Conservation (phyloP, 2,797 vertebrate genomes). For the Trichosurus vulpecula region DNA sequence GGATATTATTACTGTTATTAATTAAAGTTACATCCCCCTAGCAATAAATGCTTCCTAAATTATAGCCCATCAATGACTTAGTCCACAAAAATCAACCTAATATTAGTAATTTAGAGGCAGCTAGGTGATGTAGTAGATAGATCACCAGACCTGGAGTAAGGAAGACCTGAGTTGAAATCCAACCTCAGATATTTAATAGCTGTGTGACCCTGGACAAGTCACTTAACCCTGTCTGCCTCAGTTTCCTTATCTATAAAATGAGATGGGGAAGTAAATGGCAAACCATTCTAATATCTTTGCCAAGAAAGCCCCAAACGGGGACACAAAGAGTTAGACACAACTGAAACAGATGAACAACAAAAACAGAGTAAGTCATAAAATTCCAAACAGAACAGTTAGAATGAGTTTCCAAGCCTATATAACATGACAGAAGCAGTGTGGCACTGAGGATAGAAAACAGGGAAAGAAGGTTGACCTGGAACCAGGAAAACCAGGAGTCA, state of each 20-base stretch:
- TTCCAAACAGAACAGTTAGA: slow-evolving; percentile 6
- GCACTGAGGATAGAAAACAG: neutral
- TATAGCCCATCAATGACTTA: neutral
- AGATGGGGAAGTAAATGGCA: neutral
- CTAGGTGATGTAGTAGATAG: neutral
- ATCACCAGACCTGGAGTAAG: neutral
- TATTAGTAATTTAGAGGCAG: neutral
- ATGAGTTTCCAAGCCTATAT: neutral
- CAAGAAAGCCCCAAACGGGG: neutral
- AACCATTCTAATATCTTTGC: neutral
- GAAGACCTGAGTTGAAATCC: neutral
- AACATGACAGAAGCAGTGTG: neutral
- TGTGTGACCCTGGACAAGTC: neutral
- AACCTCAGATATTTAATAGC: neutral
- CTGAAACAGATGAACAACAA: neutral
- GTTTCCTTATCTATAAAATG: neutral
- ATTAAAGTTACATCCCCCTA: neutral
- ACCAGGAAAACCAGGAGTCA: neutral
- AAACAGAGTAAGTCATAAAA: neutral
- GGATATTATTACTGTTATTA: neutral
- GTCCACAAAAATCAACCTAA: neutral
- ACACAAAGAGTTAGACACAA: neutral
- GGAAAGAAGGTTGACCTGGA: neutral
- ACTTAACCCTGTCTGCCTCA: neutral
- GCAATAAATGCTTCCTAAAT: neutral